Evolutionary conservation across 2,888 invertebrate genomes (phyloP).

Genomic region (Acleris emargana): DNA sequence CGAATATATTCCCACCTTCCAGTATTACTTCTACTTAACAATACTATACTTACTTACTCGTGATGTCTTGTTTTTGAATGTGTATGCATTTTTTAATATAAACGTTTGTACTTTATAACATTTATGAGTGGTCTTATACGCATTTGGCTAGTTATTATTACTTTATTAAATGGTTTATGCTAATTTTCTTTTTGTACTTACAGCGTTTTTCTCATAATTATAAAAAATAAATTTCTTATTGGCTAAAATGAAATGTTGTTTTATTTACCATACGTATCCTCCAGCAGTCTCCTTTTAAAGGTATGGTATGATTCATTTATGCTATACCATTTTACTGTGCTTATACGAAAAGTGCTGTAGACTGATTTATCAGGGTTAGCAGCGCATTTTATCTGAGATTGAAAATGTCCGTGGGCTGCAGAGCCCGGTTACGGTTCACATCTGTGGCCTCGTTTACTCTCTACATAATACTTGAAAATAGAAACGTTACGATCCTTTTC

Average conservation of each 20-base stretch:
- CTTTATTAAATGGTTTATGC: slow-evolving; percentile 51
- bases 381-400: too few relatives aligned
- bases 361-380: too few relatives aligned
- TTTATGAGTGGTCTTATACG: slow-evolving; percentile 25
- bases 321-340: too few relatives aligned
- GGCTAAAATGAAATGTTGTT: slow-evolving; percentile 45
- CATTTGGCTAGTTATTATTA: slow-evolving; percentile 50
- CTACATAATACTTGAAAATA: too few relatives aligned
- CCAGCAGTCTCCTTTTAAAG: too few relatives aligned
- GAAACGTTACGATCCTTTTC: too few relatives aligned
- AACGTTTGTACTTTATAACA: not conserved
- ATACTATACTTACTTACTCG: slow-evolving; percentile 22
- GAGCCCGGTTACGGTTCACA: too few relatives aligned
- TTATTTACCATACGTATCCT: slow-evolving; percentile 40
- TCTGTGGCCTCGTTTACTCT: too few relatives aligned
- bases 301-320: too few relatives aligned
- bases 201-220: slow-evolving; percentile 66
- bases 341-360: too few relatives aligned
- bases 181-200: slow-evolving; percentile 72
- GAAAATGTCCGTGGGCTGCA: too few relatives aligned
- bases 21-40: slow-evolving; percentile 31
- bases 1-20: slow-evolving; percentile 30
- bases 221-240: slow-evolving; percentile 71
- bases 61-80: slow-evolving; percentile 22
- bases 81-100: slow-evolving; percentile 28